These are phyloP conservation scores for Pseudococcus jackbeardsleyi DNA, from an alignment of 2,888 invertebrate species.

Conservation along the genomic window DNA sequence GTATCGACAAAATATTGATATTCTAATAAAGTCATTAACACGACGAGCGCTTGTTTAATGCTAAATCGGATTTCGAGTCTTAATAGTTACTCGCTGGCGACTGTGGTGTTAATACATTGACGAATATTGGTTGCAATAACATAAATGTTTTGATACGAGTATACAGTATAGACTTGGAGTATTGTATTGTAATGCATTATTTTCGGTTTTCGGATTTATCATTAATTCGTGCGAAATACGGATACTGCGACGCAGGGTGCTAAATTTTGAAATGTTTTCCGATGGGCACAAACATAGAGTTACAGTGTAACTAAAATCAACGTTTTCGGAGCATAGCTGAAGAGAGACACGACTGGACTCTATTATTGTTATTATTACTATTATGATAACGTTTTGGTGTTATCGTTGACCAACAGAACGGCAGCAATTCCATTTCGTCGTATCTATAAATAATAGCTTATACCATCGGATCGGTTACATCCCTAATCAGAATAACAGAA, in stretches of 20 bases:
- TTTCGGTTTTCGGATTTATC: neutral
- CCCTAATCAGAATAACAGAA: conserved; percentile 60
- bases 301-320: neutral
- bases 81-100: neutral
- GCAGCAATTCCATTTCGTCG: conserved; percentile 46
- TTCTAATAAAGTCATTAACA: conserved; percentile 24
- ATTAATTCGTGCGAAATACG: neutral
- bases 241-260: neutral
- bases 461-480: conserved; percentile 52
- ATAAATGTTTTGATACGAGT: neutral
- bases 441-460: conserved; percentile 59
- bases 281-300: neutral
- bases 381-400: conserved; percentile 49
- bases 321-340: neutral
- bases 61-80: conserved; percentile 35
- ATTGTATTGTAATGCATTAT: neutral
- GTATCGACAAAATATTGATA: conserved; percentile 38
- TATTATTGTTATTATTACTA: conserved; percentile 60
- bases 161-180: neutral
- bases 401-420: conserved; percentile 54
- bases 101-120: no score
- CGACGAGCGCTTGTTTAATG: conserved; percentile 3
- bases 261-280: neutral
- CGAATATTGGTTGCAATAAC: conserved; percentile 31
- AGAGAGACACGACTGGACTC: neutral